Evolutionary conservation across 2,888 invertebrate species (phyloP), one percentile per base, ranked within the genome.

Genomic region (Patella ulyssiponensis): DNA sequence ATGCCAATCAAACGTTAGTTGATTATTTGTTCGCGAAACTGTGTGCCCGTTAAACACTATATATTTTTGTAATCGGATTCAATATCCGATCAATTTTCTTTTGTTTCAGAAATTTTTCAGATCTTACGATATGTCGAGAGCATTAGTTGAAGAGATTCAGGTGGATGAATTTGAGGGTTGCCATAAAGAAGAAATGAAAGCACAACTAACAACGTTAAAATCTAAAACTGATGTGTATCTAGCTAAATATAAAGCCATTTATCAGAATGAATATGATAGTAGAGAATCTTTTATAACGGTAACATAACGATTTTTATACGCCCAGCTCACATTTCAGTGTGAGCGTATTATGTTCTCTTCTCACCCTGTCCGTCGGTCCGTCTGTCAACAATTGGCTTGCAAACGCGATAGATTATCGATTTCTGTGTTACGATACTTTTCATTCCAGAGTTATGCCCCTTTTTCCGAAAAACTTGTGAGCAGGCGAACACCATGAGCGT

Each of bases 221-320:
- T 64, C 64, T 64, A 64, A 64, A 64, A 64, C 64, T 64, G 64
- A 64, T 64, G 64, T 64, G 23, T 64, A 20, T 64, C 23, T 64
- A 64, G 20, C 64, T 14, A 64, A 64, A 64, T 64, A 64, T 64
- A 20, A 64, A 64, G 20, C 64, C 11, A 64, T 23, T 23, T 64
- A 64, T 64, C 64, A 64, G 14, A 23, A 20, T 64, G 64, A 64
- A 64, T 64, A 15, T 20, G 64, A 64, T 64, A 5, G 20, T 5
- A 64, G 64, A 64, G 7, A 15, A 64, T 20, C 20, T 20, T 64
- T 64, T 64, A 64, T 64, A 64, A 23, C 20, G 64, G 64, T 64
- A 64, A 64, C 7, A 0, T 64, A 56, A 64, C 14, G 23, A 14
- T 4, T 23, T 4, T 64, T 20, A 58, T 58, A 56, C 17, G 56